Evolutionary conservation across 30 jellyfish, hydroid and myxozoan species (phyloP).

Genomic region (Rhopilema esculentum): DNA sequence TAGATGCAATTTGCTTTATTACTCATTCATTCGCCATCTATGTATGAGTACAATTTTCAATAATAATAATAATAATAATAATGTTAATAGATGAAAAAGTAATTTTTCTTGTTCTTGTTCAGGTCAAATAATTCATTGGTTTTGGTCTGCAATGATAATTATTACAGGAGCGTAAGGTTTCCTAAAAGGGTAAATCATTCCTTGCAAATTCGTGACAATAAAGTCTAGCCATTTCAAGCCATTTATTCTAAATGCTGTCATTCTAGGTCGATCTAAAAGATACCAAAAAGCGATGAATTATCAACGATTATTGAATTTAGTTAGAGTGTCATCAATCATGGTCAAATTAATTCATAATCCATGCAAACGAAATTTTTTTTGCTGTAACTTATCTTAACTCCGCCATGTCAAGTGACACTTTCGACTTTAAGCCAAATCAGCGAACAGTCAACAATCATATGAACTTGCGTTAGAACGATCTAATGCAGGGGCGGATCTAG

Average conservation of each 20-base stretch:
- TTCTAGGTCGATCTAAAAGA: background rate
- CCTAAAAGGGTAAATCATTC: background rate
- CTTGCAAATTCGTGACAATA: background rate
- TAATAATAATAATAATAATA: too few species aligned
- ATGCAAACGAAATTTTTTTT: too few species aligned
- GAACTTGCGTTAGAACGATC: too few species aligned
- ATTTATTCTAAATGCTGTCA: background rate
- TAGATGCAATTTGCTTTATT: too few species aligned
- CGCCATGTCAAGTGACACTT: background rate
- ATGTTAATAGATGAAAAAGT: too few species aligned
- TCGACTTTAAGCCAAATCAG: too few species aligned
- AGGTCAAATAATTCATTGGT: too few species aligned
- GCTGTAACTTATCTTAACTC: background rate
- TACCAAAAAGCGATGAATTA: background rate
- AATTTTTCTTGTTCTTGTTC: too few species aligned
- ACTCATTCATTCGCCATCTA: too few species aligned
- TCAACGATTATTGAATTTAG: background rate
- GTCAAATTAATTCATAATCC: background rate
- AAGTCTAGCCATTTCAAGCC: background rate
- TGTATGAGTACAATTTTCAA: too few species aligned
- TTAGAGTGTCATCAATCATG: background rate
- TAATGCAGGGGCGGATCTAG: too few species aligned
- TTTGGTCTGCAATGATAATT: background rate
- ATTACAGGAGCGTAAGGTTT: background rate
- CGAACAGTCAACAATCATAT: too few species aligned